phyloP scores from a whole-genome alignment of 30 jellyfish, hydroid and myxozoan genomes.

The Cassiopea xamachana region DNA sequence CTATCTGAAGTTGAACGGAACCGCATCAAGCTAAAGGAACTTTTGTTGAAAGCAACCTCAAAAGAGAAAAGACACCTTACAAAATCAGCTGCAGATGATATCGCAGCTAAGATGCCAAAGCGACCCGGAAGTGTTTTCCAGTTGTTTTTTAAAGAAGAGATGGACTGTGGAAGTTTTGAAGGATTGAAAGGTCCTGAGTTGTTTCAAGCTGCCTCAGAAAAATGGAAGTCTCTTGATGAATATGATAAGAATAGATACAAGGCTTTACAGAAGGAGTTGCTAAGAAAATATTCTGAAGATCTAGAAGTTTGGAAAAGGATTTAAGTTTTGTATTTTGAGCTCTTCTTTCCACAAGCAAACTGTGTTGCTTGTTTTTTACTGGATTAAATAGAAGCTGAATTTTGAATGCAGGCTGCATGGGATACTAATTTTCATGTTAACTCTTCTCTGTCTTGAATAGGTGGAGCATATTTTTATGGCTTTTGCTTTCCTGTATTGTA shows the following conservation, averaged over 20 bases:
- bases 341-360: neutral
- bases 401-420: too few species aligned
- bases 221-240: constrained; percentile 53
- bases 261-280: constrained; percentile 13
- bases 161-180: constrained; percentile 34
- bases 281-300: constrained; percentile 30
- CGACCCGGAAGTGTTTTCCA: constrained; percentile 73
- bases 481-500: too few species aligned
- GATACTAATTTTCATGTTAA: too few species aligned
- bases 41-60: constrained; percentile 51
- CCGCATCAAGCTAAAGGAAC: constrained; percentile 58
- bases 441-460: too few species aligned
- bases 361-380: neutral
- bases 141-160: constrained; percentile 45
- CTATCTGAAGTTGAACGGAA: constrained; percentile 61
- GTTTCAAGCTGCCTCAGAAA: constrained; percentile 60
- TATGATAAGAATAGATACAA: constrained; percentile 13
- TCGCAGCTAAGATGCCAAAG: constrained; percentile 61
- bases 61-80: constrained; percentile 58
- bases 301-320: constrained; percentile 69
- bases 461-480: too few species aligned
- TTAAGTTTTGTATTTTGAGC: neutral
- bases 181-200: constrained; percentile 67
- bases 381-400: too few species aligned
- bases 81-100: constrained; percentile 44